Conservation (phyloP, 1,140 invertebrate species). For the Drosophila saltans region DNA sequence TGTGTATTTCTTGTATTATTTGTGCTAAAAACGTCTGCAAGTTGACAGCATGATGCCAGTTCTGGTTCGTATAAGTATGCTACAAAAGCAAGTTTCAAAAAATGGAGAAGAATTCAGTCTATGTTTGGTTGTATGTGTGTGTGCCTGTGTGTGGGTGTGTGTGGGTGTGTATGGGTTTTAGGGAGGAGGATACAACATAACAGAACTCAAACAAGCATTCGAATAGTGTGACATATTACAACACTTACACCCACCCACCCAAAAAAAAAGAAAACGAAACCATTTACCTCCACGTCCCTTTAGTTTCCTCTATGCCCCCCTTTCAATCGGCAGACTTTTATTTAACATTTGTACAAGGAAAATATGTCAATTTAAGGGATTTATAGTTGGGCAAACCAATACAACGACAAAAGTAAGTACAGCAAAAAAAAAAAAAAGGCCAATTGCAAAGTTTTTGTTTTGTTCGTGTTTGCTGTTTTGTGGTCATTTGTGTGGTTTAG, state of each 20-base stretch:
- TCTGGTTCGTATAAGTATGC: slow-evolving; percentile 73
- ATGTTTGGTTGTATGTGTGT: neutral
- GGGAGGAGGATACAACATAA: slow-evolving; percentile 32
- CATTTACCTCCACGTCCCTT: neutral
- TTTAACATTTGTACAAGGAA: slow-evolving; percentile 24
- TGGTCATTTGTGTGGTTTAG: slow-evolving; percentile 42
- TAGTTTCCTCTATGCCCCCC: neutral
- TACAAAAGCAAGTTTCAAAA: slow-evolving; percentile 37
- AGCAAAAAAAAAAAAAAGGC: slow-evolving; percentile 9
- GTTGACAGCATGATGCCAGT: slow-evolving; percentile 72
- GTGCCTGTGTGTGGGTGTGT: neutral
- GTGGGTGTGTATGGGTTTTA: slow-evolving; percentile 22
- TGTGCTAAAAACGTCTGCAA: slow-evolving; percentile 73
- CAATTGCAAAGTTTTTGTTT: slow-evolving; percentile 24
- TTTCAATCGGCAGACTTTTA: slow-evolving; percentile 37
- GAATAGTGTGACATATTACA: slow-evolving; percentile 78
- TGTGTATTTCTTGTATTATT: slow-evolving; percentile 52
- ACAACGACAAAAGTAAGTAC: slow-evolving; percentile 1
- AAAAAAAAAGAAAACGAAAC: neutral
- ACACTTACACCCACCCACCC: slow-evolving; percentile 33
- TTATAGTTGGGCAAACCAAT: slow-evolving; percentile 28
- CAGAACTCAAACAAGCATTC: slow-evolving; percentile 67
- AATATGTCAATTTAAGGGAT: slow-evolving; percentile 55
- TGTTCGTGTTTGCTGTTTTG: slow-evolving; percentile 30
- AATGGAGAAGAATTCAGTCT: neutral